These are phyloP conservation scores for Aphidoletes aphidimyza DNA, from an alignment of 2,888 invertebrate genomes.

Conservation along the genomic window DNA sequence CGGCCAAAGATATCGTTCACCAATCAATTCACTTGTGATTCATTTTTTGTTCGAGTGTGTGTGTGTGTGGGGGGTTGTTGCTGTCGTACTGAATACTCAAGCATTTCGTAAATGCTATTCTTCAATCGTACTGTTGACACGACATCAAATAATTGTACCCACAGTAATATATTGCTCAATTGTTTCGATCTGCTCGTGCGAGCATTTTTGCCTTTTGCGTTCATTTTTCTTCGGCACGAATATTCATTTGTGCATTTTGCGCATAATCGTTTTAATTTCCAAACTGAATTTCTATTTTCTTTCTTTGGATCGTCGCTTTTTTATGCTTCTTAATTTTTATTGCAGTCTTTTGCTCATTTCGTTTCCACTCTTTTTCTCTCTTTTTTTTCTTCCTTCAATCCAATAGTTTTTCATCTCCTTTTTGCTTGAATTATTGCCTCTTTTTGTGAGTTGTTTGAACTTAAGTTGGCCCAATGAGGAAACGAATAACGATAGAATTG, in stretches of 20 bases:
- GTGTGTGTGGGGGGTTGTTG: not conserved
- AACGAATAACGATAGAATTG: not conserved
- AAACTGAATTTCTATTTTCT: not conserved
- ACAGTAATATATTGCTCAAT: not conserved
- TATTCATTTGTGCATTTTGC: constrained; percentile 1
- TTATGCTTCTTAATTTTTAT: not conserved
- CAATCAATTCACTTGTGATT: not conserved
- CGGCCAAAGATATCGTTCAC: not conserved
- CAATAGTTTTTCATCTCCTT: too few species aligned
- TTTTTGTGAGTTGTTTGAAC: not conserved
- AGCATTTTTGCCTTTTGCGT: not conserved
- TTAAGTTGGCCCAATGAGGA: constrained; percentile 2
- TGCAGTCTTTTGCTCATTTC: not conserved
- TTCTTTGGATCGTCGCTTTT: not conserved
- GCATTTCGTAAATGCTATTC: not conserved
- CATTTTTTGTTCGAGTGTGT: not conserved
- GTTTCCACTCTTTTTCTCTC: not conserved
- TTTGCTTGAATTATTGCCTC: not conserved
- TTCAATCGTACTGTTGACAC: constrained; percentile 5
- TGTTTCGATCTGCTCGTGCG: not conserved
- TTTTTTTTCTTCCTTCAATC: not conserved
- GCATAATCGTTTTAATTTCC: not conserved
- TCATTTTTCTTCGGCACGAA: not conserved
- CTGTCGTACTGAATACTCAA: too few species aligned
- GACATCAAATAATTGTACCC: not conserved